Conservation (phyloP, 2,888 invertebrate genomes). For the Ennomos erosarius region DNA sequence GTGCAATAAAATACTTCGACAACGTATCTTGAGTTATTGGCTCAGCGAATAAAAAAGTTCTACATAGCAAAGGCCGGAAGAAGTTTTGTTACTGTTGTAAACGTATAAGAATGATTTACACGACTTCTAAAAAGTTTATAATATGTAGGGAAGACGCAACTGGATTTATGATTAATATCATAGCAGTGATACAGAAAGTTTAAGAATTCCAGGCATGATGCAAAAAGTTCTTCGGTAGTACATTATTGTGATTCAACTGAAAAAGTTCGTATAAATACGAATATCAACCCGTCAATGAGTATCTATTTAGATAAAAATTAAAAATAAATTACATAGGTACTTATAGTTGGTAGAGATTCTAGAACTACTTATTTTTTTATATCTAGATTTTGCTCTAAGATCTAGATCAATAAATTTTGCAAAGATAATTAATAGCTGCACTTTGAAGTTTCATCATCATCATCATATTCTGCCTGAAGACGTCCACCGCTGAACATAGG, state of each 20-base stretch:
- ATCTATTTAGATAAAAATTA: no score
- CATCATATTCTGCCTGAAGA: no score
- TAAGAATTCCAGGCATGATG: slow-evolving; percentile 4
- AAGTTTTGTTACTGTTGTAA: slow-evolving; percentile 74
- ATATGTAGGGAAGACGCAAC: slow-evolving; percentile 54
- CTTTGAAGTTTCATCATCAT: no score
- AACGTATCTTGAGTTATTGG: slow-evolving; percentile 73
- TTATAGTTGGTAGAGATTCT: no score
- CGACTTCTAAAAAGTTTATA: slow-evolving; percentile 66
- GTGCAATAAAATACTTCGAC: slow-evolving; percentile 73
- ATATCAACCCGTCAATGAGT: no score
- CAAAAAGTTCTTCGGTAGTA: neutral
- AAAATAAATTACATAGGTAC: no score
- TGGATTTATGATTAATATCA: slow-evolving; percentile 53
- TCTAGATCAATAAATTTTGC: no score
- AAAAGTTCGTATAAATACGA: no score
- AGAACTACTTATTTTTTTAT: no score
- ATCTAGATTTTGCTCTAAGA: no score
- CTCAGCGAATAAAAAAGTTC: slow-evolving; percentile 66
- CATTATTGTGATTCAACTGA: neutral
- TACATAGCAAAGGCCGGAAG: slow-evolving; percentile 57
- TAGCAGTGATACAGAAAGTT: slow-evolving; percentile 31
- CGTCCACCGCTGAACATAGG: no score
- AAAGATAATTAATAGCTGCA: no score
- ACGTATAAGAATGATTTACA: slow-evolving; percentile 76